Evolutionary conservation across 1,140 invertebrate genomes (phyloP).

Genomic region (Platorchestia sp.): DNA sequence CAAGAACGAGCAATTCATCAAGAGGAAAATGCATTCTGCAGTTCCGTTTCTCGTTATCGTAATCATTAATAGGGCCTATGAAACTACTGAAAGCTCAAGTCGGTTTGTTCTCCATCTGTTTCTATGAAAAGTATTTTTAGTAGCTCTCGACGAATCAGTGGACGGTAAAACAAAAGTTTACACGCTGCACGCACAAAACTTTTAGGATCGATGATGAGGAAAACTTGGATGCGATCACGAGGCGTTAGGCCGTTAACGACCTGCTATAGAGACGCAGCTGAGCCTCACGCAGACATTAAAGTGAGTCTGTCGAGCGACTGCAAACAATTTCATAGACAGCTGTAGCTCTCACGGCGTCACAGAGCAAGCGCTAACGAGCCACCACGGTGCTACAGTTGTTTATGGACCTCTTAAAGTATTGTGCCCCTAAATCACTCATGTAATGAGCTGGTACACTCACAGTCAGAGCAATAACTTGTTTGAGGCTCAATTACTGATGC

Average conservation of each 20-base stretch:
- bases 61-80: background rate
- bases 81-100: background rate
- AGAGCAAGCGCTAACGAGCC: constrained; percentile 9
- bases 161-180: background rate
- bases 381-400: background rate
- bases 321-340: constrained; percentile 37
- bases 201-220: background rate
- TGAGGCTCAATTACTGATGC: background rate
- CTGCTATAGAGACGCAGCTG: background rate
- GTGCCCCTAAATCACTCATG: background rate
- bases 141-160: background rate
- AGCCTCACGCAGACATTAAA: background rate
- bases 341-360: background rate
- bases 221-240: background rate
- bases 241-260: background rate
- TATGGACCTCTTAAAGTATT: background rate
- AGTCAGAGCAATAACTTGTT: background rate
- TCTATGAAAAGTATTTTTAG: background rate
- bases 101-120: background rate
- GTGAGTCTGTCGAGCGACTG: background rate
- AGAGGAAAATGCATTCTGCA: background rate
- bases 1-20: background rate
- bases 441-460: background rate
- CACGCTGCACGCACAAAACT: background rate
- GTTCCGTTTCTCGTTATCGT: background rate